These are phyloP conservation scores for Sula dactylatra DNA, from an alignment of 2,113 vertebrate species.

Conservation along the genomic window DNA sequence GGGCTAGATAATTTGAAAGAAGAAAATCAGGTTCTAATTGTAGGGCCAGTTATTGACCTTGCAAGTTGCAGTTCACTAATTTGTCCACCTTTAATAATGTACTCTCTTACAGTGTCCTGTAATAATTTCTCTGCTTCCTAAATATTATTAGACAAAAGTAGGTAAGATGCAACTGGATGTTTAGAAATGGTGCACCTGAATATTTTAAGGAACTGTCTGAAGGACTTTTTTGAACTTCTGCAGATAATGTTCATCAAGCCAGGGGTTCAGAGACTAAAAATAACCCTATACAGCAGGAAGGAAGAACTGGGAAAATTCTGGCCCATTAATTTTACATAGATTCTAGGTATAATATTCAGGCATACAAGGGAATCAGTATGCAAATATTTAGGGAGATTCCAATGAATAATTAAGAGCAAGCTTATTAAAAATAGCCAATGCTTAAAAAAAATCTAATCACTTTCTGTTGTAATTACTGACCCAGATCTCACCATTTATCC, in stretches of 20 bases:
- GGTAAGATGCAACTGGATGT: background rate
- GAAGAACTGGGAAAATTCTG: conserved; percentile 15
- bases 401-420: conserved; percentile 47
- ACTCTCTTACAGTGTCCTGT: background rate
- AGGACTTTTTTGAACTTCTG: conserved; percentile 35
- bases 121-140: conserved; percentile 5
- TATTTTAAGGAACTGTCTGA: conserved; percentile 1
- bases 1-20: background rate
- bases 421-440: conserved; percentile 16
- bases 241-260: conserved; percentile 1
- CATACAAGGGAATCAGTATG: conserved; percentile 24
- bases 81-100: background rate
- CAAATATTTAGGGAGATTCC: conserved; percentile 14
- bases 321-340: conserved; percentile 26
- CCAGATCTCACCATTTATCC: background rate
- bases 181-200: conserved; percentile 7
- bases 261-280: conserved; percentile 22
- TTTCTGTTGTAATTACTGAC: conserved; percentile 28
- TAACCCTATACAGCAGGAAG: background rate
- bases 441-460: background rate
- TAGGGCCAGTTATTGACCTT: background rate
- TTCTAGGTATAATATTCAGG: conserved; percentile 31
- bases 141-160: background rate
- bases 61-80: background rate
- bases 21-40: background rate